A percentile compares a stretch with the other conserved stretches of the same genome.
phyloP scores from a whole-genome alignment of 1,140 invertebrate species.

The Eriocheir sinensis region DNA sequence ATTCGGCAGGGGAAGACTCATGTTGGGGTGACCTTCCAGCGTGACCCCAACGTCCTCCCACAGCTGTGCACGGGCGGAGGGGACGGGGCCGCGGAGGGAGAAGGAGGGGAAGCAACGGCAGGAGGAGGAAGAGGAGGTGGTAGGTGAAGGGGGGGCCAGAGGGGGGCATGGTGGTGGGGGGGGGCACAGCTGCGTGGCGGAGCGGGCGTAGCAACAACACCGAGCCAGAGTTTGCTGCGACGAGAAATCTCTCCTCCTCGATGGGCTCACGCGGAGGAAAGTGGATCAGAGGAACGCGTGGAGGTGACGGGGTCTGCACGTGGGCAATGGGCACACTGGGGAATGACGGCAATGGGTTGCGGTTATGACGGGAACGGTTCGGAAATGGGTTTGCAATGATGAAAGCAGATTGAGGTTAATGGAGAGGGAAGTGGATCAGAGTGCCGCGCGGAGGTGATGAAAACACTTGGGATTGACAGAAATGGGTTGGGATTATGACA shows the following conservation, averaged over 20 bases:
- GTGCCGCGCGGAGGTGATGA: not conserved
- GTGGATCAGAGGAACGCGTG: not conserved
- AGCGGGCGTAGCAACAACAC: conserved; percentile 19
- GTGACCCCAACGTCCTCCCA: conserved; percentile 8
- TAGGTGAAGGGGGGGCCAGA: not conserved
- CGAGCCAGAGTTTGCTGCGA: not conserved
- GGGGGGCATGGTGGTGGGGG: not conserved
- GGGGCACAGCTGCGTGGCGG: not conserved
- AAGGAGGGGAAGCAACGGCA: not conserved
- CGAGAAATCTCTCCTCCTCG: not conserved
- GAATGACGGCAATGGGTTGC: too few relatives aligned
- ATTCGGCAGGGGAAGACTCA: not conserved
- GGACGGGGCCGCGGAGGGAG: not conserved
- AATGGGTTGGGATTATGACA: too few relatives aligned
- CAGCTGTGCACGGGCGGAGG: not conserved
- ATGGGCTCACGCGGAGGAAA: not conserved
- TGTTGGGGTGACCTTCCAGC: not conserved
- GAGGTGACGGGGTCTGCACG: too few relatives aligned
- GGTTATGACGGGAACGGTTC: not conserved
- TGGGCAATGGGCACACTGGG: too few relatives aligned
- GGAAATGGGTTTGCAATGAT: not conserved
- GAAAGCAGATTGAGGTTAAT: too few relatives aligned
- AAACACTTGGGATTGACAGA: not conserved
- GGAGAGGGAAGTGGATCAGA: not conserved
- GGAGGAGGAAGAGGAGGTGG: not conserved